Conservation (phyloP, 1,140 invertebrate genomes). For the Cryptotermes secundus region DNA sequence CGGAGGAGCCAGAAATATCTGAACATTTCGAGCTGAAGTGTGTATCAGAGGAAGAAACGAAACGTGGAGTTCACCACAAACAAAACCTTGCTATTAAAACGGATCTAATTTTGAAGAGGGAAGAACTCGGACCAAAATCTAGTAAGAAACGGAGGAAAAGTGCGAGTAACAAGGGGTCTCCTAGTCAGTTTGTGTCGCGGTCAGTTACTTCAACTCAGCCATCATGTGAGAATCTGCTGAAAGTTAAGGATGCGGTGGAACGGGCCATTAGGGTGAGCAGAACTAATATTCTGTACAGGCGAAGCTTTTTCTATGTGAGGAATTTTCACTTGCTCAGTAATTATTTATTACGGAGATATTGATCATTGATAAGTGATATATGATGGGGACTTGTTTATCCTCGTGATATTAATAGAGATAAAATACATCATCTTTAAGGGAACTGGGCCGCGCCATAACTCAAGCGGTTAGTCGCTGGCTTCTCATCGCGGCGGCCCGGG, state of each 20-base stretch:
- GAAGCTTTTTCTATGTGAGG: too few species aligned
- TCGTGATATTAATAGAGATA: too few species aligned
- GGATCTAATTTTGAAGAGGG: background rate
- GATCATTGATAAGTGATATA: too few species aligned
- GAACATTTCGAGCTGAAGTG: too few species aligned
- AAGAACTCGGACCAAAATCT: background rate
- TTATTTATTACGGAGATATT: too few species aligned
- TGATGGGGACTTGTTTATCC: too few species aligned
- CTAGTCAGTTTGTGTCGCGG: background rate
- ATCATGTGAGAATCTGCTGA: background rate
- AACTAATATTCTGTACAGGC: too few species aligned
- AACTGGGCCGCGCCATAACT: too few species aligned
- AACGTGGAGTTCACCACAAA: background rate
- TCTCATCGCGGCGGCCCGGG: too few species aligned
- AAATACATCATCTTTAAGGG: too few species aligned
- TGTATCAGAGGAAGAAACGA: background rate
- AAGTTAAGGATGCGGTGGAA: background rate
- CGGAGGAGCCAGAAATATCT: background rate
- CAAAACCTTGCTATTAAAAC: background rate
- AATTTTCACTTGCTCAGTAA: too few species aligned
- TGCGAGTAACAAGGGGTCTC: background rate
- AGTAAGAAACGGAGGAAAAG: background rate
- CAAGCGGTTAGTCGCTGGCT: too few species aligned
- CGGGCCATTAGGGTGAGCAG: slow-evolving; percentile 15
- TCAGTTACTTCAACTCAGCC: background rate